Conservation (phyloP, 2,113 vertebrate species). For the Apaloderma vittatum region DNA sequence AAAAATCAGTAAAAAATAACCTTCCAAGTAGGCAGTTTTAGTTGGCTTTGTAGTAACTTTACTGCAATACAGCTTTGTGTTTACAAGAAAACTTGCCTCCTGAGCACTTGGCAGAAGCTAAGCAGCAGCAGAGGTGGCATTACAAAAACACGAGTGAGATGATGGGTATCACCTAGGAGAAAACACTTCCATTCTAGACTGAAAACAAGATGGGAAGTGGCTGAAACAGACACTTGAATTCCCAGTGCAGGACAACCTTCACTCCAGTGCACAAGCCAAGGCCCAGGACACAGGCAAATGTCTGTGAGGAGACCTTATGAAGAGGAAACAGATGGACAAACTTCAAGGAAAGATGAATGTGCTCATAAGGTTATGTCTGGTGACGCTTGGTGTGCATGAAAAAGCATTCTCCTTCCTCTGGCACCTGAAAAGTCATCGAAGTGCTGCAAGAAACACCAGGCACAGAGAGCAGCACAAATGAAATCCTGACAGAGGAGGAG, state of each 20-base stretch:
- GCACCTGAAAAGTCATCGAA: not conserved
- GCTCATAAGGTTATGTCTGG: not conserved
- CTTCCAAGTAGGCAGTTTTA: not conserved
- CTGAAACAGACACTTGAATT: not conserved
- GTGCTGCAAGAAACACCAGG: not conserved
- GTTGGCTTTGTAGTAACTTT: not conserved
- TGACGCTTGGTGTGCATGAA: rapidly evolving
- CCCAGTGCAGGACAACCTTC: not conserved
- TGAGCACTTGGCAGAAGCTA: not conserved
- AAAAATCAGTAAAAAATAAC: no score
- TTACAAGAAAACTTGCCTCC: not conserved
- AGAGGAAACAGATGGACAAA: not conserved
- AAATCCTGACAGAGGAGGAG: not conserved
- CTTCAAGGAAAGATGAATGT: not conserved
- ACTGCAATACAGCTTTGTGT: not conserved
- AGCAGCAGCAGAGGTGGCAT: not conserved
- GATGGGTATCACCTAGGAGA: not conserved
- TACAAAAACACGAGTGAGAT: not conserved
- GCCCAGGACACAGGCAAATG: not conserved
- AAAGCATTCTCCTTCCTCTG: not conserved
- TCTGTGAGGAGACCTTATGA: not conserved
- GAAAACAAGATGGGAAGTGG: not conserved
- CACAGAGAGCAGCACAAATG: not conserved
- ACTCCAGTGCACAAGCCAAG: not conserved
- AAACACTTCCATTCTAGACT: not conserved